These are phyloP conservation scores for Notolabrus celidotus DNA, from an alignment of 2,797 vertebrate genomes.

Conservation along the genomic window DNA sequence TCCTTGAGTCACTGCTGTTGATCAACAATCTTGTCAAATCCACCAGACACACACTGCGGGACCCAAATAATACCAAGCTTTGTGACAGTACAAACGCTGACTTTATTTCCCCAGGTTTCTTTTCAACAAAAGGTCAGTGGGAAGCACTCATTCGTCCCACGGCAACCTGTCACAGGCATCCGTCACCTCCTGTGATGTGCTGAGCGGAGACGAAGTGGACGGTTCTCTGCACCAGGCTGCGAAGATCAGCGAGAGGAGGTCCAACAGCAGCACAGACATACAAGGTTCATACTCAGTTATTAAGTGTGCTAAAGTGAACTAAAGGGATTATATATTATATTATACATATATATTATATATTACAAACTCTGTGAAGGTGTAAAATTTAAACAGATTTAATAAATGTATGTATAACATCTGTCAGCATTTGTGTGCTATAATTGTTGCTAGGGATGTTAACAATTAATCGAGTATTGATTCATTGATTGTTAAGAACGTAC, in stretches of 20 bases:
- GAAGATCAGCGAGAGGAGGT: slow-evolving; percentile 89
- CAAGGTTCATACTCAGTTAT: slow-evolving; percentile 82
- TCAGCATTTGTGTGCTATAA: too few species aligned
- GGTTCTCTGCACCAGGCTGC: slow-evolving; percentile 79
- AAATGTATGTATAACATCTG: too few species aligned
- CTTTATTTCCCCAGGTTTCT: slow-evolving; percentile 82
- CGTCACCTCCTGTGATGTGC: slow-evolving; percentile 86
- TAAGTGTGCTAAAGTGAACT: background rate
- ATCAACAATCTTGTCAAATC: slow-evolving; percentile 18
- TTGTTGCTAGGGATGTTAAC: too few species aligned
- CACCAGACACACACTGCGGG: background rate
- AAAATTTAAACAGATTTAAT: too few species aligned
- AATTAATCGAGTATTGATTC: too few species aligned
- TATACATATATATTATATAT: too few species aligned
- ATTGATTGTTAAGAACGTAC: too few species aligned
- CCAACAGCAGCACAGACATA: slow-evolving; percentile 90
- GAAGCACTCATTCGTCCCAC: slow-evolving; percentile 86
- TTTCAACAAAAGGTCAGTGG: slow-evolving; percentile 86
- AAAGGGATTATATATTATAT: background rate
- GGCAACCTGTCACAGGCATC: slow-evolving; percentile 91
- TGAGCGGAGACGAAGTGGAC: slow-evolving; percentile 89
- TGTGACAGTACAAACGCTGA: background rate
- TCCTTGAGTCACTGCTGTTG: slow-evolving; percentile 15
- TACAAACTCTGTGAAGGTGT: too few species aligned
- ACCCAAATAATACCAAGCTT: background rate